phyloP scores from a whole-genome alignment of 2,888 invertebrate species.

The Taenaris catops region DNA sequence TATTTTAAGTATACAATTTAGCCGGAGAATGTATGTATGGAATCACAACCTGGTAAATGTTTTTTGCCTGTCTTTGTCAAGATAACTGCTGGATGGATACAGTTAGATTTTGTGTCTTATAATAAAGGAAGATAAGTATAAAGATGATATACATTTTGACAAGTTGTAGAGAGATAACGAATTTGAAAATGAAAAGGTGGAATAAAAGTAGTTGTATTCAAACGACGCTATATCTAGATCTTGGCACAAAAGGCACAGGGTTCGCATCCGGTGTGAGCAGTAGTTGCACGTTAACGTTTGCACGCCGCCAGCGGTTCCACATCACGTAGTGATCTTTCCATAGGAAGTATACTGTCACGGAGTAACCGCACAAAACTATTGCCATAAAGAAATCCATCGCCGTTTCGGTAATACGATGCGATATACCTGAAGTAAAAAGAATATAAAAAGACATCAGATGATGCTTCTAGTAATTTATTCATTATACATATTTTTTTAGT shows the following conservation, averaged over 20 bases:
- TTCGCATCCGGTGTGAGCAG: conserved; percentile 74
- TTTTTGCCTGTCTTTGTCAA: no score
- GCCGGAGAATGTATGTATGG: no score
- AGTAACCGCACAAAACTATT: conserved; percentile 82
- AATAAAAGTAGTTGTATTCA: conserved; percentile 27
- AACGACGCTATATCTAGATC: conserved; percentile 60
- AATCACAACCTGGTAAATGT: no score
- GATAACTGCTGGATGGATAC: no score
- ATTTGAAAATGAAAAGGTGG: no score
- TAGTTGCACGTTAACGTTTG: conserved; percentile 82
- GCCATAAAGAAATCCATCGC: conserved; percentile 82
- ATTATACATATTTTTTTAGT: no score
- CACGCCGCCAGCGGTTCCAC: conserved; percentile 85
- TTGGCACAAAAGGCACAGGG: conserved; percentile 63
- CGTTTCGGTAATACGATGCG: conserved; percentile 80
- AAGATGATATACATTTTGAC: no score
- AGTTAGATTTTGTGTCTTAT: no score
- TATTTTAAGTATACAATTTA: no score
- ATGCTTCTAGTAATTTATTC: no score
- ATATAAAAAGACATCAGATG: no score
- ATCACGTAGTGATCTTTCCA: conserved; percentile 83
- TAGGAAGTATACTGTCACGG: conserved; percentile 81
- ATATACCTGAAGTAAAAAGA: conserved; percentile 45
- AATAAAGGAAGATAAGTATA: no score
- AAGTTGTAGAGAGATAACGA: neutral